Conservation (phyloP, 2,888 invertebrate species). For the Amitus sp. region DNA sequence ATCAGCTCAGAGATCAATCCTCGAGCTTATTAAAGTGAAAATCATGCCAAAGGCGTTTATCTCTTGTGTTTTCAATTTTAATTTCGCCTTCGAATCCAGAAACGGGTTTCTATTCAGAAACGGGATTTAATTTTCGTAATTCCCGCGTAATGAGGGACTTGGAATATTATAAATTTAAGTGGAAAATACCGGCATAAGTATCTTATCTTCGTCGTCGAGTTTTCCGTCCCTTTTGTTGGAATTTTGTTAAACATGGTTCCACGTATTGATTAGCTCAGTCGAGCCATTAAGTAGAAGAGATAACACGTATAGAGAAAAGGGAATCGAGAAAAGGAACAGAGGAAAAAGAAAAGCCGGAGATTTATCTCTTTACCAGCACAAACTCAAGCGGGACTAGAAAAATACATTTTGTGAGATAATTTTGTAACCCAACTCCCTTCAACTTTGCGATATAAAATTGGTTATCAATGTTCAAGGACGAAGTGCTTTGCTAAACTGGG, state of each 20-base stretch:
- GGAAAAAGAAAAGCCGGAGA: constrained; percentile 33
- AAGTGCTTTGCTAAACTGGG: too few relatives aligned
- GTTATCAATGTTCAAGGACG: too few relatives aligned
- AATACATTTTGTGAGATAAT: constrained; percentile 55
- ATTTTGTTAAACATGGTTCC: constrained; percentile 9
- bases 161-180: too few relatives aligned
- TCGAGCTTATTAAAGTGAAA: too few relatives aligned
- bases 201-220: too few relatives aligned
- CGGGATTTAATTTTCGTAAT: constrained; percentile 36
- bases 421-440: constrained; percentile 48
- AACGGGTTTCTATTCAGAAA: too few relatives aligned
- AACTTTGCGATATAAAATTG: too few relatives aligned
- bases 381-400: constrained; percentile 26
- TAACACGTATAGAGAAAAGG: constrained; percentile 19
- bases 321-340: constrained; percentile 22
- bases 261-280: constrained; percentile 31
- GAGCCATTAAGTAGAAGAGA: constrained; percentile 30
- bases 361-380: constrained; percentile 35
- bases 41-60: constrained; percentile 21
- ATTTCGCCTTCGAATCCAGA: constrained; percentile 10
- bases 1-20: too few relatives aligned
- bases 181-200: too few relatives aligned
- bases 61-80: constrained; percentile 13
- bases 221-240: too few relatives aligned
- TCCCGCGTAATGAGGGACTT: too few relatives aligned